Evolutionary conservation across 2,113 vertebrate genomes (phyloP), one percentile per base, ranked within the genome.

Genomic region (Notothenia rossii): DNA sequence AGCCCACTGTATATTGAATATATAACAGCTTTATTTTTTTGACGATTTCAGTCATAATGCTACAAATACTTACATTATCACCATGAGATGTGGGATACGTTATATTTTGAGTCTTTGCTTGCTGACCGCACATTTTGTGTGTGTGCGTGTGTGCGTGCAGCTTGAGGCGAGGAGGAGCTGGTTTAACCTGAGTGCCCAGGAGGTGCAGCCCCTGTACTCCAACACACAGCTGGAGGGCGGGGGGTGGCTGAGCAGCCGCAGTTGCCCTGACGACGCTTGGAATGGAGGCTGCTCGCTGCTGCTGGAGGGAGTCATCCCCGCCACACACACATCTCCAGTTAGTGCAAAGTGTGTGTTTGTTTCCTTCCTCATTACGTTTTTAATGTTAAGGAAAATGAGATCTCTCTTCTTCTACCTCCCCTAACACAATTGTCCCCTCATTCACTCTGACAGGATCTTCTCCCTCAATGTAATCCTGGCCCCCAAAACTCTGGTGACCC

Each of bases 141-240:
- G 53, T 55, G 53, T 55, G 48, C 13, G 67, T 56, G 17, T 65
- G 53, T 22, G 6, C 51, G 14, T 72, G 33, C 18, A 99, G 98
- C 87, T 90, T 45, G 96, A 96, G 87, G 89, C 74, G 0, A 29
- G 72, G 0, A 93, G 89, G 59, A 93, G 93, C 67, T 99, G 98
- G 98, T 97, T 96, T 4, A 95, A 99, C 83, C 93, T 96, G 10
- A 94, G 94, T 0, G 94, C 95, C 0, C 98, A 99, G 94, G 96
- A 99, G 63, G 53, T 95, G 40, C 98, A 99, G 91, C 97, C 98
- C 0, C 51, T 97, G 14, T 97, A 97, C 65, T 84, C 87, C 0
- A 91, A 89, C 13, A 54, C 67, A 0, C 64, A 36, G 36, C 55
- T 91, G 12, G 77, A 3, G 29, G 91, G 10, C 0, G n/a, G 11